These are phyloP conservation scores for Nasonia oneida DNA, from an alignment of 2,888 invertebrate genomes.

Conservation along the genomic window DNA sequence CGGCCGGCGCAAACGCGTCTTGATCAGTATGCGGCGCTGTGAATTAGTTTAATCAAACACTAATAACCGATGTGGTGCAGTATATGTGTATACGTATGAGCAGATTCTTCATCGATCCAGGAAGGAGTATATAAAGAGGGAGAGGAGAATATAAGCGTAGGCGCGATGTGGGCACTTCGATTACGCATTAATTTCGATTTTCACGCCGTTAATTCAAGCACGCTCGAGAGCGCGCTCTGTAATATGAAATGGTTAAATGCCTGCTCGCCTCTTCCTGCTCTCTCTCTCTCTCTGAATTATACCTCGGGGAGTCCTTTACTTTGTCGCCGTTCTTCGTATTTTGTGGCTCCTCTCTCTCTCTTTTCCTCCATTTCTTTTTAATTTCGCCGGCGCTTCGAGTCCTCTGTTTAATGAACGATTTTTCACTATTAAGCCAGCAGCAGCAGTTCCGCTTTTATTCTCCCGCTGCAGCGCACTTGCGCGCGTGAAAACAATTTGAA, in stretches of 20 bases:
- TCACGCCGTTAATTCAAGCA: conserved; percentile 68
- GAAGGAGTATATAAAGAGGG: background rate
- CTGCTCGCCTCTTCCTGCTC: conserved; percentile 65
- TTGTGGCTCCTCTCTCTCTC: conserved; percentile 49
- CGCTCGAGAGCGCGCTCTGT: conserved; percentile 63
- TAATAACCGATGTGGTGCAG: background rate
- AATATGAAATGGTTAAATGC: conserved; percentile 63
- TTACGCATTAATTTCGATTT: conserved; percentile 72
- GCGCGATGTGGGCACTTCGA: conserved; percentile 61
- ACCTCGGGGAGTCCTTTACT: conserved; percentile 53
- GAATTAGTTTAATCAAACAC: background rate
- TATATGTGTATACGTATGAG: too few species aligned
- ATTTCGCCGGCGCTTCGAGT: conserved; percentile 53
- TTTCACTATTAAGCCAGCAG: conserved; percentile 54
- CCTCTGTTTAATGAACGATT: conserved; percentile 60
- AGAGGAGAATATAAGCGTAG: background rate
- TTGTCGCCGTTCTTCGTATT: conserved; percentile 56
- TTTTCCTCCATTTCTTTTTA: conserved; percentile 57
- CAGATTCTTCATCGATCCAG: background rate
- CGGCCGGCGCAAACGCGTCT: background rate
- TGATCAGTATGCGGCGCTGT: background rate
- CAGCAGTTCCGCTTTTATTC: conserved; percentile 11
- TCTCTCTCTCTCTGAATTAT: conserved; percentile 42
- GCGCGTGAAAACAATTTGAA: conserved; percentile 59
- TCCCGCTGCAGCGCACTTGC: conserved; percentile 1